Evolutionary conservation across 2,113 vertebrate genomes (phyloP).

Genomic region (Eptesicus fuscus): DNA sequence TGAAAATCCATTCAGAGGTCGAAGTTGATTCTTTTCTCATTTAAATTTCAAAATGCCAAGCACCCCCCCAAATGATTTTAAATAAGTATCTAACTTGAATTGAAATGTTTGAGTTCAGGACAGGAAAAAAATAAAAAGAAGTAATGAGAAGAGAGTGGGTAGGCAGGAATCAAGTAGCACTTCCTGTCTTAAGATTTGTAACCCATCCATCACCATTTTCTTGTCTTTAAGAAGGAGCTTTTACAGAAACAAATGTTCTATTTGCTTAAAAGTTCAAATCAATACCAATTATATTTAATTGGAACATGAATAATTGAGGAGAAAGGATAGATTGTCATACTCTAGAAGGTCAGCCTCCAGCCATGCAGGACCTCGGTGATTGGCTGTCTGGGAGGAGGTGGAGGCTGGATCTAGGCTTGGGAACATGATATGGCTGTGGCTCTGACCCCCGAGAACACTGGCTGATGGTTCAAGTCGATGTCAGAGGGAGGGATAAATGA

Average conservation of each 20-base stretch:
- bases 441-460: not conserved
- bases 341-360: not conserved
- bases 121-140: not conserved
- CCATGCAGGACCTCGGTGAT: not conserved
- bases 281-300: not conserved
- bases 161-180: not conserved
- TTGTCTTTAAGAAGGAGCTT: not conserved
- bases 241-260: constrained; percentile 6
- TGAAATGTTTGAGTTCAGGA: not conserved
- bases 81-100: not conserved
- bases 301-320: not conserved
- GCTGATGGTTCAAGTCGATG: not conserved
- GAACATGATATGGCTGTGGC: not conserved
- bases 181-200: not conserved
- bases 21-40: not conserved
- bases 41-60: not conserved
- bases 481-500: not conserved
- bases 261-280: constrained; percentile 9
- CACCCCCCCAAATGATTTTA: not conserved
- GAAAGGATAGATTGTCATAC: not conserved
- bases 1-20: not conserved
- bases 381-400: not conserved
- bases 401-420: not conserved
- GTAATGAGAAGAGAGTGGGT: not conserved
- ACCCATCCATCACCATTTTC: not conserved